Evolutionary conservation across 2,888 invertebrate species (phyloP), one percentile per base, ranked within the genome.

Genomic region (Hylaea fasciaria): DNA sequence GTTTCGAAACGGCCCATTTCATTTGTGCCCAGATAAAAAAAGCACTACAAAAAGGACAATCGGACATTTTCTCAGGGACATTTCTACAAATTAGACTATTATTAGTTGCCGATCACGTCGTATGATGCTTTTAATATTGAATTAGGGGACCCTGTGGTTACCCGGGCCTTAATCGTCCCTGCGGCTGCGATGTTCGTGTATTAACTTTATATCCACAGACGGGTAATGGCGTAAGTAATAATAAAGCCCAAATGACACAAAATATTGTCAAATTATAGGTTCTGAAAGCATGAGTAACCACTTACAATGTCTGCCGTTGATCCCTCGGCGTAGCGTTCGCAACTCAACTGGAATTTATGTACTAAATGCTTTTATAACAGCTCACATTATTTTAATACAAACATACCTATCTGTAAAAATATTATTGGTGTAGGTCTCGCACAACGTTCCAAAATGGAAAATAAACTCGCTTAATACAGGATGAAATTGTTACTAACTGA

Each of bases 251-350:
- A 92, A 91, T 92, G 92, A 92, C 91, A 92, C 91, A 92, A 91
- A 92, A 91, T 91, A 92, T 91, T 92, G 91, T 91, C 90, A 92
- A 92, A 92, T 92, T 92, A 92, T 92, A 91, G 91, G 86, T 84
- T 89, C 86, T 87, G 90, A 88, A 89, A 86, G 86, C 84, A 88
- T 86, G 91, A 89, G 88, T 85, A 87, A 87, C 91, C 91, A 91
- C 91, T 92, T 89, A 91, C 86, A 81, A 72, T 76, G 89, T 86
- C 87, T 84, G 87, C 81, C 69, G 86, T 82, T 85, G 87, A 88
- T 90, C 89, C 83, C 73, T 67, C 61, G 0, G 9, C 4, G 87
- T 86, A 91, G 66, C 77, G 90, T 85, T 82, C 68, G 81, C 83
- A 84, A 51, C 65, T 56, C 53, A 53, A 49, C 37, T 44, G 12